Evolutionary conservation across 2,888 invertebrate species (phyloP).

Genomic region (Cosmia trapezina): DNA sequence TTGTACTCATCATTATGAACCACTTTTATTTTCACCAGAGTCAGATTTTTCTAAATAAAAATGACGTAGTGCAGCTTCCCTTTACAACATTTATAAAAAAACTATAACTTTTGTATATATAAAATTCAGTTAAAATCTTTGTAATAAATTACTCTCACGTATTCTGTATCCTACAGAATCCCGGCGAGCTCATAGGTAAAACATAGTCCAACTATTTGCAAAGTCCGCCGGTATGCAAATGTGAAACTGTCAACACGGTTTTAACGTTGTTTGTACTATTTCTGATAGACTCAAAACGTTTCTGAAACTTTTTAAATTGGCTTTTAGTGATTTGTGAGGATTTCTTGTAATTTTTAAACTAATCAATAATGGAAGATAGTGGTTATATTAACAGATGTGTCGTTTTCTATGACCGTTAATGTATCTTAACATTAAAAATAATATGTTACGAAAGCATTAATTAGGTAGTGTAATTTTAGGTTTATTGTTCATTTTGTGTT

Average conservation of each 20-base stretch:
- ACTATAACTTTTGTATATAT: not conserved
- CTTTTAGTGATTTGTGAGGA: not conserved
- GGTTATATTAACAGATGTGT: not conserved
- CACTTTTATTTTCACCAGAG: too few relatives aligned
- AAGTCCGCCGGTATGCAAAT: slow-evolving; percentile 33
- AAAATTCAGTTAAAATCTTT: slow-evolving; percentile 1
- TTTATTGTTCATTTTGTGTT: too few relatives aligned
- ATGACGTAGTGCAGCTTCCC: too few relatives aligned
- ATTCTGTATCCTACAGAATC: not conserved
- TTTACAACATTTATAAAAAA: not conserved
- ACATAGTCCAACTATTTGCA: slow-evolving; percentile 29
- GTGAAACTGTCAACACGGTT: slow-evolving; percentile 44
- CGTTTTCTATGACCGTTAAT: not conserved
- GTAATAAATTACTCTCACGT: slow-evolving; percentile 18
- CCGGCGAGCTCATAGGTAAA: slow-evolving; percentile 14
- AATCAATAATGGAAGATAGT: not conserved
- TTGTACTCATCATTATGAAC: too few relatives aligned
- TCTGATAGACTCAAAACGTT: slow-evolving; percentile 7
- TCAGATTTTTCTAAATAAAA: too few relatives aligned
- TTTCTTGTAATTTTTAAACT: not conserved
- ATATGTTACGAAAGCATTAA: too few relatives aligned
- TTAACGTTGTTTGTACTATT: slow-evolving; percentile 35
- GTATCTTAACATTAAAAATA: too few relatives aligned
- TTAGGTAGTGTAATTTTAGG: too few relatives aligned
- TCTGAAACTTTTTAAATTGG: slow-evolving; percentile 37